phyloP scores from a whole-genome alignment of 2,888 invertebrate species.

The Ligdia adustata region DNA sequence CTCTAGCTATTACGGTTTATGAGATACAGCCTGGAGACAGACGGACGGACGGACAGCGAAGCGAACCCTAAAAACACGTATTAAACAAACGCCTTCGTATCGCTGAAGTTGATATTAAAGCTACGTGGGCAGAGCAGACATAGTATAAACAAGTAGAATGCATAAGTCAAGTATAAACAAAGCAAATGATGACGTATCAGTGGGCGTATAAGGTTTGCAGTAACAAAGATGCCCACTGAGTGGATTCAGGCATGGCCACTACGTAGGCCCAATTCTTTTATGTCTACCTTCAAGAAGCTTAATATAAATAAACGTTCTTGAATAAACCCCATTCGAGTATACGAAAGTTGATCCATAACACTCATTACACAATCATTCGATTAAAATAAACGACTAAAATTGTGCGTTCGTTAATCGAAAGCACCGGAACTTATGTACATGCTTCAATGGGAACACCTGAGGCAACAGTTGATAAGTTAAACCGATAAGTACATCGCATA shows the following conservation, averaged over 20 bases:
- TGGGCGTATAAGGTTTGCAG: constrained; percentile 5
- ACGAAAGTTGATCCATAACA: neutral
- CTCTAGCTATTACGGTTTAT: no score
- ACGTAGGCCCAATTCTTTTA: neutral
- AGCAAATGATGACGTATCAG: constrained; percentile 1
- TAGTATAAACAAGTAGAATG: neutral
- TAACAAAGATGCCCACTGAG: constrained; percentile 4
- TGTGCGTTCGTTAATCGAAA: constrained; percentile 16
- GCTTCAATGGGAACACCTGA: constrained; percentile 15
- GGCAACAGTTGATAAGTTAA: constrained; percentile 20
- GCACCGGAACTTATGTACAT: constrained; percentile 11
- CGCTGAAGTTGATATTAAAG: no score
- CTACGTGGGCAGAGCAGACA: neutral
- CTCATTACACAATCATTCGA: neutral
- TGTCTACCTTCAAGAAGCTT: neutral
- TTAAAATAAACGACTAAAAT: constrained; percentile 14
- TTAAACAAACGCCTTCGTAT: no score
- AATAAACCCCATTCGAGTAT: neutral
- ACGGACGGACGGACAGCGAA: no score
- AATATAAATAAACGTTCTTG: neutral
- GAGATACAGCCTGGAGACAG: no score
- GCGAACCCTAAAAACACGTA: neutral
- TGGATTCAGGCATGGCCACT: neutral
- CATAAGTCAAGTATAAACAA: neutral
- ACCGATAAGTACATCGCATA: constrained; percentile 27